These are phyloP conservation scores for Paelopatides confundens DNA, from an alignment of 53 echinoderm and acorn worm species.

Conservation along the genomic window DNA sequence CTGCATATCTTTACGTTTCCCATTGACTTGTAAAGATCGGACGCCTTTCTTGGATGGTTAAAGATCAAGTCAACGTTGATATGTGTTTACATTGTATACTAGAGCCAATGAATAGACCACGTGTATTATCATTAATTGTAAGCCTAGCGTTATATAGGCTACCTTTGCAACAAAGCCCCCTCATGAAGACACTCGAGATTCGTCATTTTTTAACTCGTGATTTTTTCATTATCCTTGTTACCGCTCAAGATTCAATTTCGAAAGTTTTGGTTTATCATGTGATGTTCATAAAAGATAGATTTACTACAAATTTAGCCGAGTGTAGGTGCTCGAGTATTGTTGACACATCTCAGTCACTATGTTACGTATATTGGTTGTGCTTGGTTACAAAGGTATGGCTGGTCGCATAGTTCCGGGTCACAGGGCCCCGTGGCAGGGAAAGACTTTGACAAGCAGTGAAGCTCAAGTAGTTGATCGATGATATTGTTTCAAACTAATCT, in stretches of 20 bases:
- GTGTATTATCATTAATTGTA: not conserved
- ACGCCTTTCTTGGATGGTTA: not conserved
- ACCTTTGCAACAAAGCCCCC: not conserved
- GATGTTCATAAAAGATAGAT: slow-evolving; percentile 36
- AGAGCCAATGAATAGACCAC: not conserved
- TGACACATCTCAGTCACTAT: not conserved
- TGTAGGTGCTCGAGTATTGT: not conserved
- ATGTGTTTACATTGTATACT: not conserved
- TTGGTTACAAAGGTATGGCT: not conserved
- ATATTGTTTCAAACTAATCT: not conserved
- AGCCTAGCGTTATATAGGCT: not conserved
- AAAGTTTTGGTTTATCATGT: not conserved
- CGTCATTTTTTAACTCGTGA: slow-evolving; percentile 23
- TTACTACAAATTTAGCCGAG: slow-evolving; percentile 17
- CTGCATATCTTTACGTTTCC: too few species aligned
- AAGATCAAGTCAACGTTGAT: not conserved
- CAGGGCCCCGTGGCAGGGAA: not conserved
- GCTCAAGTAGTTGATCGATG: slow-evolving; percentile 13
- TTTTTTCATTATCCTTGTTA: slow-evolving; percentile 27
- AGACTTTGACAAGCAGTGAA: slow-evolving; percentile 9
- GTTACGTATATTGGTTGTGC: slow-evolving; percentile 19
- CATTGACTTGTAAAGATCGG: too few species aligned
- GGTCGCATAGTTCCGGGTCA: slow-evolving; percentile 24
- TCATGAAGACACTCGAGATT: not conserved
- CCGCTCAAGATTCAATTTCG: slow-evolving; percentile 35